These are phyloP conservation scores for Sus cebifrons DNA, from an alignment of 2,797 vertebrate genomes.

Conservation along the genomic window DNA sequence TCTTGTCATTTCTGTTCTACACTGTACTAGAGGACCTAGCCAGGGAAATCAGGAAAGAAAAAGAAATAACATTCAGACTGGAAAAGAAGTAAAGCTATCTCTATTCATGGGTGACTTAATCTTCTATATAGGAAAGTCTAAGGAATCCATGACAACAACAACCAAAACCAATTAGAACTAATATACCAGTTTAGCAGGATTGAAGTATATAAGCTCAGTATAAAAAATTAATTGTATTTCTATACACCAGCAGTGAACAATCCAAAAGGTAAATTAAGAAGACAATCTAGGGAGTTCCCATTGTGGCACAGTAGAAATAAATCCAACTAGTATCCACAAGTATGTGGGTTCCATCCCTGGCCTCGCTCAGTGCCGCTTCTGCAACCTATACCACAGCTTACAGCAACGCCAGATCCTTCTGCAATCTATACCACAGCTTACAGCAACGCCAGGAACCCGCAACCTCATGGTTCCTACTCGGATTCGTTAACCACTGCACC, in stretches of 20 bases:
- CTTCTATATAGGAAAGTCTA: constrained; percentile 28
- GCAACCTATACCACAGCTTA: too few relatives aligned
- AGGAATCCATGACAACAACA: background rate
- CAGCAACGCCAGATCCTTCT: too few relatives aligned
- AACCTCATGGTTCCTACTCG: too few relatives aligned
- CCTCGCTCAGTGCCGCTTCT: too few relatives aligned
- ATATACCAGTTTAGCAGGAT: background rate
- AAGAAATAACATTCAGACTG: constrained; percentile 24
- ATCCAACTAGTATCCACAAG: too few relatives aligned
- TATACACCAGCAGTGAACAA: constrained; percentile 46
- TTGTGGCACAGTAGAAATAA: too few relatives aligned
- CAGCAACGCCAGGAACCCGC: too few relatives aligned
- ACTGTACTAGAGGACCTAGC: background rate
- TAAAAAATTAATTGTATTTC: constrained; percentile 21
- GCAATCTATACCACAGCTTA: too few relatives aligned
- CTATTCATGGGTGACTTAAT: constrained; percentile 13
- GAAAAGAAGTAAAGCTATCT: constrained; percentile 56
- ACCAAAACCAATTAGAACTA: background rate
- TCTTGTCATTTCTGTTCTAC: constrained; percentile 10
- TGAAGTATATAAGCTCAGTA: constrained; percentile 1
- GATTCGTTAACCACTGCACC: too few relatives aligned
- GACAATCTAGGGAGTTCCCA: background rate
- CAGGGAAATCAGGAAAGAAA: constrained; percentile 26
- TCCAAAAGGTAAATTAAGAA: constrained; percentile 59
- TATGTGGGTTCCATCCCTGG: too few relatives aligned